Evolutionary conservation across 2,888 invertebrate species (phyloP).

Genomic region (Dolichopus griseipennis): DNA sequence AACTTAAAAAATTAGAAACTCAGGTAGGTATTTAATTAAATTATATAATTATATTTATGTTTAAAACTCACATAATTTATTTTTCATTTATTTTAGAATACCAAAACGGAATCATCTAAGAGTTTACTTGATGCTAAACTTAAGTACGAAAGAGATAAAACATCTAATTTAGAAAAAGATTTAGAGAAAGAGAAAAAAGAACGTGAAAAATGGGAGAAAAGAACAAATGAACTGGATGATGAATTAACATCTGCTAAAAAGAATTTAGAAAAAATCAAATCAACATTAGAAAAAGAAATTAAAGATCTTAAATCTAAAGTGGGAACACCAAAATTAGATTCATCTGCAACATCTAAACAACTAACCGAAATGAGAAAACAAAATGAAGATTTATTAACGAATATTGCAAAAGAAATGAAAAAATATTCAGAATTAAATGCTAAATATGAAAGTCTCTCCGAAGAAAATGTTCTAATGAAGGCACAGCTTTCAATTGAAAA

Average conservation of each 20-base stretch:
- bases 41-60: background rate
- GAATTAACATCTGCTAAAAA: conserved; percentile 53
- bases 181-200: conserved; percentile 56
- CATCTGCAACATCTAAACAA: conserved; percentile 55
- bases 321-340: conserved; percentile 46
- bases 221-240: conserved; percentile 52
- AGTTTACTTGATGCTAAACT: conserved; percentile 43
- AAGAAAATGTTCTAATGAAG: conserved; percentile 76
- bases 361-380: conserved; percentile 49
- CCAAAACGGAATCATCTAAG: conserved; percentile 45
- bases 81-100: conserved; percentile 31
- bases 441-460: conserved; percentile 74
- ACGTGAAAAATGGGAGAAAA: conserved; percentile 55
- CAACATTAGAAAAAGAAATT: conserved; percentile 65
- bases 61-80: background rate
- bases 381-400: conserved; percentile 56
- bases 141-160: conserved; percentile 45
- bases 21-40: conserved; percentile 31
- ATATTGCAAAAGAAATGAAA: conserved; percentile 57
- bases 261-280: conserved; percentile 56
- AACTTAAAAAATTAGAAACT: conserved; percentile 45
- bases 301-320: conserved; percentile 63
- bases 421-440: conserved; percentile 71
- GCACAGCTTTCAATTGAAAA: conserved; percentile 74
- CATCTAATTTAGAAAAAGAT: conserved; percentile 52